These are phyloP conservation scores for Balearica regulorum DNA, from an alignment of 2,797 vertebrate species.

Conservation along the genomic window DNA sequence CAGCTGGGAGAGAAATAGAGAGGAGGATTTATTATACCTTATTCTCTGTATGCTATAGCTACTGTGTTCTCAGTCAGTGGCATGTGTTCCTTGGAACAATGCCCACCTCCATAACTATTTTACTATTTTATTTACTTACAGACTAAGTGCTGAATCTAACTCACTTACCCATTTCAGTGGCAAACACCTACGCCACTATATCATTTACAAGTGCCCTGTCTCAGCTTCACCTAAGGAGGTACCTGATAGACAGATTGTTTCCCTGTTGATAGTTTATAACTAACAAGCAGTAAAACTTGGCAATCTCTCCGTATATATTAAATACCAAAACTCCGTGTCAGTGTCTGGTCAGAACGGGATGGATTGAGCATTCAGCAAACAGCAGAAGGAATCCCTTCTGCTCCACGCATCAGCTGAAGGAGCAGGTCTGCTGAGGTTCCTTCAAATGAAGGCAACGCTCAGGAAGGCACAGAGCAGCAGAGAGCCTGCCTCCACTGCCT, in stretches of 20 bases:
- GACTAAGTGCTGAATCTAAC: neutral
- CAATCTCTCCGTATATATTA: neutral
- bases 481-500: fast-evolving
- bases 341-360: neutral
- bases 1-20: neutral
- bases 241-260: neutral
- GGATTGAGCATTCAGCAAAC: neutral
- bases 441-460: neutral
- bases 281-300: neutral
- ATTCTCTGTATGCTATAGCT: neutral
- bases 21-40: neutral
- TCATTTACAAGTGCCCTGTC: neutral
- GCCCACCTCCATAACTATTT: neutral
- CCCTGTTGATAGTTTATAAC: neutral
- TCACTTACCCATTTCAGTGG: neutral
- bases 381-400: neutral
- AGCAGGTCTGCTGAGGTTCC: neutral
- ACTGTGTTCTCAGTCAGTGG: neutral
- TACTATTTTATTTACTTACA: neutral
- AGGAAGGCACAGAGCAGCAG: neutral
- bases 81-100: neutral
- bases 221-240: neutral
- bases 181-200: neutral
- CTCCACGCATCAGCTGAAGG: neutral
- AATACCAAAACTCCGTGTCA: neutral